Percentiles rank a stretch among this genome's conserved stretches.
These are phyloP conservation scores for Palythoa grandiflora DNA, from an alignment of 92 coral and sea anemone genomes.

Conservation along the genomic window DNA sequence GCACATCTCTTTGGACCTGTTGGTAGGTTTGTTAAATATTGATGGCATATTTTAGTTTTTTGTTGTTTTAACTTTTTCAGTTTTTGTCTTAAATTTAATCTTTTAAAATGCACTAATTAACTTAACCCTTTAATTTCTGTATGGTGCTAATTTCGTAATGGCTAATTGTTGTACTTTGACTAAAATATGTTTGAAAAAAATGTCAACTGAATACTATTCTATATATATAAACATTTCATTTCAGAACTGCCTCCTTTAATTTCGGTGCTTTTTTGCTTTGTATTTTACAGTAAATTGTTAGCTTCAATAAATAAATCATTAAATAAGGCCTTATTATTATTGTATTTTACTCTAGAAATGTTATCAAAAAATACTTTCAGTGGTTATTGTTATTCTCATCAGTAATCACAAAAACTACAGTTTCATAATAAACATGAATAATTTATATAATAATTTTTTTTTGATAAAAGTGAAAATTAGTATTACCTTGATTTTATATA, in stretches of 20 bases:
- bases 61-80: constrained; percentile 24
- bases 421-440: constrained; percentile 17
- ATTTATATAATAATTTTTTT: not conserved
- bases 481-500: constrained; percentile 4
- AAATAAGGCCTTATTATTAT: constrained; percentile 5
- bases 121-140: constrained; percentile 33
- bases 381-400: not conserved
- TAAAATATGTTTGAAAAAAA: constrained; percentile 8
- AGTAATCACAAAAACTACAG: constrained; percentile 16
- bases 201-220: constrained; percentile 4
- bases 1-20: constrained; percentile 29
- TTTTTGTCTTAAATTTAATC: constrained; percentile 20
- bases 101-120: constrained; percentile 25
- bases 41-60: constrained; percentile 18
- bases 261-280: constrained; percentile 26
- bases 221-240: constrained; percentile 1
- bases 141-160: constrained; percentile 27
- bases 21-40: constrained; percentile 33
- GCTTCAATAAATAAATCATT: constrained; percentile 11
- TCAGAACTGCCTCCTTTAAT: constrained; percentile 21
- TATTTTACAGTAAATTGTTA: constrained; percentile 17
- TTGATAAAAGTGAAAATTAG: constrained; percentile 20
- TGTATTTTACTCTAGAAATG: constrained; percentile 5
- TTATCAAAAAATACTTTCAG: not conserved
- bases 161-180: constrained; percentile 20